These are phyloP conservation scores for Sogatella furcifera DNA, from an alignment of 1,140 invertebrate species.

Conservation along the genomic window DNA sequence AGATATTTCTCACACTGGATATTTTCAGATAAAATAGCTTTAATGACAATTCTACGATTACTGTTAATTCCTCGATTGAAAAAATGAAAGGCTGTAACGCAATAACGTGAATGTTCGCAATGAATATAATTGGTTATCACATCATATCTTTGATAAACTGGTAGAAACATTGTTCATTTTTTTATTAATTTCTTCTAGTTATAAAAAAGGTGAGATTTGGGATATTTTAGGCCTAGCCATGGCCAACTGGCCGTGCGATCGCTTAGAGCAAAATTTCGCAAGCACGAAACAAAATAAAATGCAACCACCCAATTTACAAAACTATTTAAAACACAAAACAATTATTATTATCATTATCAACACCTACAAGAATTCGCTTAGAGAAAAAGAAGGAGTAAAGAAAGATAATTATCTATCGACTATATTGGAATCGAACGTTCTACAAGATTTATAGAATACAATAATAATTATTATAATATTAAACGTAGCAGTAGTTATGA, in stretches of 20 bases:
- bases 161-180: not conserved
- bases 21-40: conserved; percentile 14
- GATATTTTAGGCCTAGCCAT: conserved; percentile 13
- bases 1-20: conserved; percentile 10
- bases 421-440: conserved; percentile 12
- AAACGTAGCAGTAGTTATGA: not conserved
- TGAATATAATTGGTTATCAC: conserved; percentile 15
- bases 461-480: conserved; percentile 4
- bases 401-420: too few relatives aligned
- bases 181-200: not conserved
- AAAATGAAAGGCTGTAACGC: conserved; percentile 16
- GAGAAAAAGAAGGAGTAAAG: not conserved
- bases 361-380: not conserved
- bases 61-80: conserved; percentile 13
- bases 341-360: not conserved
- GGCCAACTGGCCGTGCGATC: conserved; percentile 7
- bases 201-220: conserved; percentile 4
- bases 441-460: not conserved
- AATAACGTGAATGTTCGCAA: conserved; percentile 16
- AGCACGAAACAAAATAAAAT: conserved; percentile 15
- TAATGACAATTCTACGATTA: conserved; percentile 1
- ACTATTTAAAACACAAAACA: conserved; percentile 4
- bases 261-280: conserved; percentile 12
- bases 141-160: conserved; percentile 10
- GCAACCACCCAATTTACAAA: conserved; percentile 13